Conservation (phyloP, 2,888 invertebrate genomes). For the Antheraea assamensis region DNA sequence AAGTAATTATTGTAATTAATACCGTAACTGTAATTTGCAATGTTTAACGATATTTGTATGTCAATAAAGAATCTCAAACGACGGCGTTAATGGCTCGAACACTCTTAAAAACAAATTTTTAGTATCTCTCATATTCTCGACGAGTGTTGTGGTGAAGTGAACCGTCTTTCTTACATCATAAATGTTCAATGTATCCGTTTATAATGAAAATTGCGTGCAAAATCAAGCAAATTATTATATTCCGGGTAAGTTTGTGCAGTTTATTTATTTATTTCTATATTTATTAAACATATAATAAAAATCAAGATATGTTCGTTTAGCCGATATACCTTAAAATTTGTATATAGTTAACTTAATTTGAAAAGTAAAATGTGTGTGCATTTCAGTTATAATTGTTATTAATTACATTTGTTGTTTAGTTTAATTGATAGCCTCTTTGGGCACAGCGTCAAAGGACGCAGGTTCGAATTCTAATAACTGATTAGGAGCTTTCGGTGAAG, state of each 20-base stretch:
- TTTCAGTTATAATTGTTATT: neutral
- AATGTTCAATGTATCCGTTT: conserved; percentile 31
- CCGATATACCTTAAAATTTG: neutral
- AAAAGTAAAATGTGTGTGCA: neutral
- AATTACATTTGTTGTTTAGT: neutral
- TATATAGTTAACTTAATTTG: neutral
- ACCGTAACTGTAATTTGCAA: neutral
- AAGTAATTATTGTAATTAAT: conserved; percentile 10
- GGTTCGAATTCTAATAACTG: no score
- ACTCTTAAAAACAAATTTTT: conserved; percentile 30
- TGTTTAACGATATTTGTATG: conserved; percentile 26
- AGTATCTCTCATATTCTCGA: conserved; percentile 27
- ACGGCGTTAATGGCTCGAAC: conserved; percentile 31
- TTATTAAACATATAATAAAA: neutral
- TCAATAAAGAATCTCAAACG: conserved; percentile 26
- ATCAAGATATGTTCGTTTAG: neutral
- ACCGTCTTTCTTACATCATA: conserved; percentile 12
- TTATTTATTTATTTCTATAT: neutral
- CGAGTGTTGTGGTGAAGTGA: conserved; percentile 26
- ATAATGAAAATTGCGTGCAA: conserved; percentile 19
- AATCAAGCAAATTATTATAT: conserved; percentile 11
- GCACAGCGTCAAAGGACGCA: no score
- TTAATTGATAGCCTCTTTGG: neutral
- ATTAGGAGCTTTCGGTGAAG: no score
- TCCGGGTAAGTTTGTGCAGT: neutral